phyloP scores from a whole-genome alignment of 2,888 invertebrate genomes.

The Eristalis arbustorum region DNA sequence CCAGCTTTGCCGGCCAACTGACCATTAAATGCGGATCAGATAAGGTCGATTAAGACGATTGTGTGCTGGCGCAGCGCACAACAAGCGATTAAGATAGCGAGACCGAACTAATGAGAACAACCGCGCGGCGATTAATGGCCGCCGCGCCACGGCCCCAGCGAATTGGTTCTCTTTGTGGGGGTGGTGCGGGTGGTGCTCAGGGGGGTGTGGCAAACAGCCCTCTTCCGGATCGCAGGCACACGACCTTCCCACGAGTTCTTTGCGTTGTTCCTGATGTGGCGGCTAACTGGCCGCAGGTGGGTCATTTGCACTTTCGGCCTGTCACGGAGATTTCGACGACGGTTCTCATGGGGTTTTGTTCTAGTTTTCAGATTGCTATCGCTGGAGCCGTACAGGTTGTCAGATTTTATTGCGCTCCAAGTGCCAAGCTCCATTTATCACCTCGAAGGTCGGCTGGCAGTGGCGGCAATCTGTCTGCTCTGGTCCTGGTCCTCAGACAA shows the following conservation, averaged over 20 bases:
- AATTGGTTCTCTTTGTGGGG: neutral
- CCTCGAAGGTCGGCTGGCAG: neutral
- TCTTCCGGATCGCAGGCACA: constrained; percentile 56
- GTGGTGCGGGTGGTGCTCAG: neutral
- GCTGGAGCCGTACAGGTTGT: neutral
- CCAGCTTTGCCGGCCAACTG: constrained; percentile 11
- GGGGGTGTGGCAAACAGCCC: neutral
- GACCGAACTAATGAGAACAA: constrained; percentile 35
- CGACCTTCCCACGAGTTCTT: constrained; percentile 34
- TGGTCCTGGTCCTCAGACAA: too few relatives aligned
- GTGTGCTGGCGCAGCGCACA: constrained; percentile 18
- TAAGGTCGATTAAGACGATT: constrained; percentile 27
- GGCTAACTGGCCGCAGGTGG: neutral
- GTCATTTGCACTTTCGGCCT: neutral
- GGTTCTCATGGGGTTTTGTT: neutral
- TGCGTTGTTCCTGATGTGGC: neutral
- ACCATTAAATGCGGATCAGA: constrained; percentile 46
- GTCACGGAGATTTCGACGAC: neutral
- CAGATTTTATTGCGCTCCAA: neutral
- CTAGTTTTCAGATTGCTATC: neutral
- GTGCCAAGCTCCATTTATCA: neutral
- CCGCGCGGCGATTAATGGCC: constrained; percentile 3
- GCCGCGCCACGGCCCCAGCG: neutral
- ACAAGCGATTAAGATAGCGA: constrained; percentile 45
- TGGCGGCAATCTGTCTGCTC: neutral